Evolutionary conservation across 2,888 invertebrate species (phyloP), one percentile per base, ranked within the genome.

Genomic region (Abrostola triplasia): DNA sequence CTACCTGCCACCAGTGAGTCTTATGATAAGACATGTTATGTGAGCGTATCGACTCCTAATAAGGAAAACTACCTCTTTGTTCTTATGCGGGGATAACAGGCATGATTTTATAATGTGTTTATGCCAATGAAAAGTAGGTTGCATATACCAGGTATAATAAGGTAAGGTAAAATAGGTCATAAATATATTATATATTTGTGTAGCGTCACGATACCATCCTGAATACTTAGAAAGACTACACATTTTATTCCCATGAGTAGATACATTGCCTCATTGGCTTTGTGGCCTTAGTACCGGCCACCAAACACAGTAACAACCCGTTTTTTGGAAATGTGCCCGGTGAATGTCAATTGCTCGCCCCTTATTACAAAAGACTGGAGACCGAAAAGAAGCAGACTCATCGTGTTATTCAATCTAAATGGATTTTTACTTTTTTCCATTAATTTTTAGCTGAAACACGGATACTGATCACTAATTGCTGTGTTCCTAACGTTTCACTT

Each of bases 291-390:
- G 24, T 13, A 47, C 13, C 44, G 44, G 13, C 24, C 24, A 24
- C 44, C 44, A 47, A 47, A 47, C 24, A 9, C 44, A 47, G 13
- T 47, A 7, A 9, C 44, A 24, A 24, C 44, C 44, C 13, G 13
- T 47, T 47, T 47, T 47, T 47, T 47, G 44, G 44, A 47, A 47
- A 24, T 24, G 44, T 47, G 44, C 44, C 44, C 44, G 44, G 13
- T 47, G 13, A 47, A 47, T 47, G 24, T 47, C 44, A 47, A 24
- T 47, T 24, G 24, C 44, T 47, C 24, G 24, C 24, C 24, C 44
- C 44, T 47, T 47, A 47, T 47, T 47, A 24, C 44, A 13, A 13
- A 44, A 44, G 44, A 44, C 44, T 47, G 13, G 5, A 47, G 24
- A 47, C 13, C 44, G 24, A 47, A 47, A 47, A 47, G 24, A 24